Evolutionary conservation across 2,888 invertebrate species (phyloP).

Genomic region (Sphecodes monilicornis): DNA sequence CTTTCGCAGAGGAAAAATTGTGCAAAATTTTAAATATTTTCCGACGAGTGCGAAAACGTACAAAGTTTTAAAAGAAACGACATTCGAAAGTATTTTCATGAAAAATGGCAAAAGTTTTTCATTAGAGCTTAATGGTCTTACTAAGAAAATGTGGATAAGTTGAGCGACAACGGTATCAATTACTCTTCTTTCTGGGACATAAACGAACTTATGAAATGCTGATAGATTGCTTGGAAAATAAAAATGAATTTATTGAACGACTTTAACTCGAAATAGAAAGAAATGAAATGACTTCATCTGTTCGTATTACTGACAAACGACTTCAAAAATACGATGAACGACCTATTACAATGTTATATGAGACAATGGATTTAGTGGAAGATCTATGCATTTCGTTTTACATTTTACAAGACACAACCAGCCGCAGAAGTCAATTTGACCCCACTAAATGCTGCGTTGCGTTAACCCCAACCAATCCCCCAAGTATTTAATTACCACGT

Average conservation of each 20-base stretch:
- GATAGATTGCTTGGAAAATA: not conserved
- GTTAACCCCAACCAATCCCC: constrained; percentile 18
- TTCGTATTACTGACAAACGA: not conserved
- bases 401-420: not conserved
- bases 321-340: not conserved
- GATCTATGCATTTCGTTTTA: not conserved
- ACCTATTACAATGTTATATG: not conserved
- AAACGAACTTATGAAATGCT: not conserved
- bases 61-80: not conserved
- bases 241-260: not conserved
- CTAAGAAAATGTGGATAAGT: constrained; percentile 6
- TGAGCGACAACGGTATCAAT: constrained; percentile 9
- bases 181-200: not conserved
- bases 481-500: constrained; percentile 25
- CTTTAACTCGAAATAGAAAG: not conserved
- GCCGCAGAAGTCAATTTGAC: not conserved
- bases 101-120: not conserved
- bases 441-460: constrained; percentile 4
- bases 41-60: not conserved
- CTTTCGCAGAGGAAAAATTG: not conserved
- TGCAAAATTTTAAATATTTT: not conserved
- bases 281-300: not conserved
- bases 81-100: not conserved
- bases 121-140: constrained; percentile 5
- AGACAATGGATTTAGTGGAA: not conserved